Conservation (phyloP, 1,140 invertebrate genomes). For the Drosophila miranda region DNA sequence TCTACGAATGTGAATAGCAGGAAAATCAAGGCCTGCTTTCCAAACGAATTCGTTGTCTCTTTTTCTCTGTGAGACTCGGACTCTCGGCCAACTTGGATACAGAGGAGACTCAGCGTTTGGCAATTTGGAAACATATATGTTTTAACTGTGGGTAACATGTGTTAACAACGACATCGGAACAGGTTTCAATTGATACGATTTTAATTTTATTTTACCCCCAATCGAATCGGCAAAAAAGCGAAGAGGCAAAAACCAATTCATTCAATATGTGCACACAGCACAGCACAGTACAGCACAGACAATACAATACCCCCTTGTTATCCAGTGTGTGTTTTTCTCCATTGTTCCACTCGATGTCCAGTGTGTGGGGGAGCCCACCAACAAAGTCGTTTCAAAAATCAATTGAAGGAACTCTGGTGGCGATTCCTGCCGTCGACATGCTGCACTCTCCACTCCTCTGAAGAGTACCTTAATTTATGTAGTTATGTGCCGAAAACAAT, state of each 20-base stretch:
- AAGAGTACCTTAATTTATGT: conserved; percentile 70
- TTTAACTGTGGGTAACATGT: conserved; percentile 52
- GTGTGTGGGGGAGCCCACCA: conserved; percentile 50
- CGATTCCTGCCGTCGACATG: conserved; percentile 77
- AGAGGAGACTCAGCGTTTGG: not conserved
- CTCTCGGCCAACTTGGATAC: not conserved
- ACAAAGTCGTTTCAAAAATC: conserved; percentile 68
- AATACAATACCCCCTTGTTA: conserved; percentile 48
- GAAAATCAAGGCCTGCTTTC: conserved; percentile 28
- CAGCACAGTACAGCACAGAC: conserved; percentile 3
- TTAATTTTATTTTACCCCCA: conserved; percentile 44
- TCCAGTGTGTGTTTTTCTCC: conserved; percentile 46
- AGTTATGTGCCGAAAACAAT: conserved; percentile 66
- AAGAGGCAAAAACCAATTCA: conserved; percentile 62
- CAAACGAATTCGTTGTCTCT: too few species aligned
- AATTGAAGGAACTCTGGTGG: conserved; percentile 70
- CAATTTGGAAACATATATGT: not conserved
- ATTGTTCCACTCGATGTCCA: conserved; percentile 53
- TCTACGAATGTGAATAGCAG: not conserved
- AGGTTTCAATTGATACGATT: conserved; percentile 74
- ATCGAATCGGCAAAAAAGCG: conserved; percentile 13
- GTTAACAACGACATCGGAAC: conserved; percentile 76
- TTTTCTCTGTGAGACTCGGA: too few species aligned
- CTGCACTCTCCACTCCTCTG: not conserved
- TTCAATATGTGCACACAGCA: conserved; percentile 59